Base-by-base conservation (phyloP, 2,113 vertebrate genomes). In the Lethenteron reissneri region DNA sequence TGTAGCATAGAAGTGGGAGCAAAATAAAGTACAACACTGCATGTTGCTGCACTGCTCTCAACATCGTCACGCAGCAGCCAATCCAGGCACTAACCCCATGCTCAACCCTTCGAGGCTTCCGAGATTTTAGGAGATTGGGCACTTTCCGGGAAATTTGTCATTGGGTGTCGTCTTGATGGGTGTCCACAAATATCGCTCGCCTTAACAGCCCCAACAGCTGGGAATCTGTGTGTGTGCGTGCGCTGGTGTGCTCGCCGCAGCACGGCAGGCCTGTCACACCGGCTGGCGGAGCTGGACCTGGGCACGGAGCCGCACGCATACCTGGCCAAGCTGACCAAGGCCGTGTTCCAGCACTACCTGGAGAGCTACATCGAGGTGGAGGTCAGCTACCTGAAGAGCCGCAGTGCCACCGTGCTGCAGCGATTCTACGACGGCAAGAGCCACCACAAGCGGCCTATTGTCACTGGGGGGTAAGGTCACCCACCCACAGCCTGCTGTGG, bases 251-350 rank as follows among this genome's bases (percentile, higher is more conserved):
- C 41, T 41, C 41, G 41, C 73, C 74, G 81, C 73, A 99, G 94
- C 81, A 96, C 90, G 57, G 90, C 89, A 74, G 79, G 79, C 73
- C 83, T 99, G 79, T 87, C 92, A 74, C 84, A 86, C 79, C 96
- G 94, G 81, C 81, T 99, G 79, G 85, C 89, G 75, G 94, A 99
- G 76, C 97, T 95, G 81, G 96, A 99, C 81, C 81, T 99, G 82
- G 94, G 94, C 80, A 95, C 94, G 75, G 94, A 99, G 85, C 97
- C 97, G 80, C 94, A 99, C 83, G 96, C 94, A 71, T 97, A 96
- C 80, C 86, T 99, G 78, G 88, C 90, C 75, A 96, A 96, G 81
- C 87, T 99, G 78, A 96, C 94, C 82, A 99, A 99, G 82, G 94
- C 85, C 82, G 95, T 97, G 79, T 99, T 97, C 83, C 85, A 88